phyloP scores from a whole-genome alignment of 2,888 invertebrate species.

The Villa cingulata region DNA sequence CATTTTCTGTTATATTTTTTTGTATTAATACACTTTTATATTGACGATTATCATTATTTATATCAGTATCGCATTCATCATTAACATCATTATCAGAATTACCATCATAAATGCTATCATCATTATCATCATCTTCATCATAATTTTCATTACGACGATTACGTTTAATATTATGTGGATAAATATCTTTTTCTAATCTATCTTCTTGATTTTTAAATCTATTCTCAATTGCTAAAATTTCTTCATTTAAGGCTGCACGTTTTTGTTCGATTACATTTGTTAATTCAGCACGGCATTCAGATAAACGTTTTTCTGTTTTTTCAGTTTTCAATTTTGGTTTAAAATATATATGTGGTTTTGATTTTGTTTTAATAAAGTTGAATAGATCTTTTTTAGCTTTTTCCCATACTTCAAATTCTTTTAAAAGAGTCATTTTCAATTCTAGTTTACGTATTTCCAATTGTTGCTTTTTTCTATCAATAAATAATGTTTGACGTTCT shows the following conservation, averaged over 20 bases:
- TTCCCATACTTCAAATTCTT: constrained; percentile 83
- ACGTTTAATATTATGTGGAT: constrained; percentile 37
- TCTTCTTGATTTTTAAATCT: constrained; percentile 21
- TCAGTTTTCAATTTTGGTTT: constrained; percentile 66
- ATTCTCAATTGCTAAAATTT: constrained; percentile 48
- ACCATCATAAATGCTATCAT: constrained; percentile 26
- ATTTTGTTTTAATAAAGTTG: constrained; percentile 75
- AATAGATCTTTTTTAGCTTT: constrained; percentile 58
- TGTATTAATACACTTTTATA: background rate
- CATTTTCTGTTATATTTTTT: background rate
- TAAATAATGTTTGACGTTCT: constrained; percentile 73
- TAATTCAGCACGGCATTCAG: constrained; percentile 47
- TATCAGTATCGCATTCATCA: background rate
- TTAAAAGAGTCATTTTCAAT: constrained; percentile 75
- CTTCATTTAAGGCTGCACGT: constrained; percentile 47
- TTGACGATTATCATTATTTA: background rate
- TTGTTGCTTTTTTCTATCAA: constrained; percentile 74
- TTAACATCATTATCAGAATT: constrained; percentile 35
- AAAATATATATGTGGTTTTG: constrained; percentile 79
- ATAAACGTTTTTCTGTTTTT: constrained; percentile 51
- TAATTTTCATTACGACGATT: constrained; percentile 33
- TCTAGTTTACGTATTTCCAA: constrained; percentile 79
- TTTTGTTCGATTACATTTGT: constrained; percentile 52
- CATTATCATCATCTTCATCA: constrained; percentile 38
- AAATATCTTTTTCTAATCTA: constrained; percentile 5